Percentiles rank a stretch among this genome's conserved stretches.
phyloP scores from a whole-genome alignment of 1,140 invertebrate species.

The Anoplolepis gracilipes region DNA sequence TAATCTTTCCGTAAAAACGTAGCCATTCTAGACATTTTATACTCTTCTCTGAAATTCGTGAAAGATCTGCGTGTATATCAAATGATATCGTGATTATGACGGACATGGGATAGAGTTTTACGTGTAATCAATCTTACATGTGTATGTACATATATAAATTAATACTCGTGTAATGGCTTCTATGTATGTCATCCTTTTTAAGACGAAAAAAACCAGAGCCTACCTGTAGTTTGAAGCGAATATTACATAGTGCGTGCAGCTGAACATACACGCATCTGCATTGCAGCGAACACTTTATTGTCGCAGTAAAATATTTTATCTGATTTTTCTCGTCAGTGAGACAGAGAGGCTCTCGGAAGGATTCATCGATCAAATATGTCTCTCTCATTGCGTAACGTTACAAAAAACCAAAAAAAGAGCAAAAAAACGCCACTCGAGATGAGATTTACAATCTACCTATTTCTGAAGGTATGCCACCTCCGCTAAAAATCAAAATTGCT shows the following conservation, averaged over 20 bases:
- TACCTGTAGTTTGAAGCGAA: constrained; percentile 20
- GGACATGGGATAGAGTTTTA: constrained; percentile 23
- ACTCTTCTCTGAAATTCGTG: constrained; percentile 27
- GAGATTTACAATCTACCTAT: constrained; percentile 19
- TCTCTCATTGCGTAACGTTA: not conserved
- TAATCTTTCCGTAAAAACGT: not conserved
- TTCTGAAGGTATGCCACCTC: not conserved
- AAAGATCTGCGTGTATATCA: constrained; percentile 24
- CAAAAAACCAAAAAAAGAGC: not conserved
- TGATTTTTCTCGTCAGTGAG: constrained; percentile 49
- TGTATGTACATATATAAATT: constrained; percentile 44
- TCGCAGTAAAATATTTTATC: constrained; percentile 56
- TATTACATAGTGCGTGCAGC: constrained; percentile 10
- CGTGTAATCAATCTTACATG: constrained; percentile 43
- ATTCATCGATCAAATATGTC: not conserved
- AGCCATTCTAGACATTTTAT: constrained; percentile 20
- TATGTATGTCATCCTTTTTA: constrained; percentile 53
- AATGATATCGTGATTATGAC: constrained; percentile 11
- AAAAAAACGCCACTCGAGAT: not conserved
- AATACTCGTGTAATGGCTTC: constrained; percentile 68
- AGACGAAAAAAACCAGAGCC: constrained; percentile 12
- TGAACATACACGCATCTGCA: constrained; percentile 2
- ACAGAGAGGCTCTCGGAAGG: not conserved
- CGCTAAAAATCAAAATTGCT: constrained; percentile 47
- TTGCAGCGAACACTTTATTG: constrained; percentile 34